These are phyloP conservation scores for Polypedilum pembai DNA, from an alignment of 1,140 invertebrate species.

Conservation along the genomic window DNA sequence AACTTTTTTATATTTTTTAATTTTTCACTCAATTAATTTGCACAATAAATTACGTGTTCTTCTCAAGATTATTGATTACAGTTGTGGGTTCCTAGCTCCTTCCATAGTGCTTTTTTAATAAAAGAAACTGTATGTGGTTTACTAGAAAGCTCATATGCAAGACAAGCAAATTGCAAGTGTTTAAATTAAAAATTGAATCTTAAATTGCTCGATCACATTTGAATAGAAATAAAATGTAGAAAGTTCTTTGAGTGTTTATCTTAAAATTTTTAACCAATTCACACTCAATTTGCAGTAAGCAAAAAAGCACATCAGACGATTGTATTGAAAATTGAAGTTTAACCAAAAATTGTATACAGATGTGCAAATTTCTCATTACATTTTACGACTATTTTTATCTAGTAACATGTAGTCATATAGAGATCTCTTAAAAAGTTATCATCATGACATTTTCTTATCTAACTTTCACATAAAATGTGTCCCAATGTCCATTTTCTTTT, in stretches of 20 bases:
- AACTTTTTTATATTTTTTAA: constrained; percentile 1
- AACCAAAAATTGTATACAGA: background rate
- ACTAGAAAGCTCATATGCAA: background rate
- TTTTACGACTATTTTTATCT: constrained; percentile 23
- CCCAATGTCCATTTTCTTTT: no score
- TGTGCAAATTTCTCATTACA: constrained; percentile 22
- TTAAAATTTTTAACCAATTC: background rate
- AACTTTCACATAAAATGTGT: no score
- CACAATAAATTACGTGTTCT: constrained; percentile 25
- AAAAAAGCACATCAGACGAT: background rate
- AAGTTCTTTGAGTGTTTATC: no score
- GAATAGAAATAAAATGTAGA: background rate
- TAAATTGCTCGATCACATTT: constrained; percentile 21
- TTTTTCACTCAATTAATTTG: constrained; percentile 27
- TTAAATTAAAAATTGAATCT: constrained; percentile 1
- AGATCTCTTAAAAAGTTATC: no score
- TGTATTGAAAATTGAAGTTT: background rate
- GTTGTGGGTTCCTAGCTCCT: background rate
- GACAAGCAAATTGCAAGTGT: background rate
- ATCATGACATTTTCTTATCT: no score
- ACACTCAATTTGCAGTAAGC: background rate
- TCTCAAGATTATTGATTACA: background rate
- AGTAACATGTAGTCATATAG: background rate
- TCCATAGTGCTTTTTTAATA: background rate
- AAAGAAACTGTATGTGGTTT: background rate